Evolutionary conservation across 2,113 vertebrate species (phyloP).

Genomic region (Melospiza georgiana): DNA sequence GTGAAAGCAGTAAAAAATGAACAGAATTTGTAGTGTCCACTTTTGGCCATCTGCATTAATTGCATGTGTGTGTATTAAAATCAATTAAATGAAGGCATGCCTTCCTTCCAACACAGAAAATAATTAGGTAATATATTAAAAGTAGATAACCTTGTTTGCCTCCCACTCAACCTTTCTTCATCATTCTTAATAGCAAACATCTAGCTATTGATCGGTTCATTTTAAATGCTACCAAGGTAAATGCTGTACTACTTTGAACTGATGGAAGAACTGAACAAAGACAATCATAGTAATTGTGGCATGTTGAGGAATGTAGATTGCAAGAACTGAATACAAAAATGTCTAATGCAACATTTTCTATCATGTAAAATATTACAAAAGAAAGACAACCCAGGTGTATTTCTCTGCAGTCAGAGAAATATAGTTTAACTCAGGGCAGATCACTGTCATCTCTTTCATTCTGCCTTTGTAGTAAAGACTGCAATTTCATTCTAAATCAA

Average conservation of each 20-base stretch:
- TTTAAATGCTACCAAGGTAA: conserved; percentile 64
- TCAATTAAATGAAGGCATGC: not conserved
- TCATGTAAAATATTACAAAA: not conserved
- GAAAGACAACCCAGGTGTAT: not conserved
- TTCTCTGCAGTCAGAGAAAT: not conserved
- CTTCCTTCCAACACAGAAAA: not conserved
- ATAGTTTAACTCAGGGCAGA: not conserved
- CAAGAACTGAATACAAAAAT: not conserved
- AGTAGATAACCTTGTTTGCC: conserved; percentile 61
- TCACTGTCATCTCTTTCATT: not conserved
- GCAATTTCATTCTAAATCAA: conserved; percentile 76
- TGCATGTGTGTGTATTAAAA: not conserved
- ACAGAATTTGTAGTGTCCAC: not conserved
- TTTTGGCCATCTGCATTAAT: not conserved
- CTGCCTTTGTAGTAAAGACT: not conserved
- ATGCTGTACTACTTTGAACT: conserved; percentile 70
- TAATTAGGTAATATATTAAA: conserved; percentile 56
- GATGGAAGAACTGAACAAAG: conserved; percentile 71
- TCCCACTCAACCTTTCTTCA: conserved; percentile 59
- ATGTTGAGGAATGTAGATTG: conserved; percentile 2
- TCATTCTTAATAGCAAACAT: conserved; percentile 61
- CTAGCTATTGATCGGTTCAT: conserved; percentile 59
- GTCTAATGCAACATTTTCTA: not conserved
- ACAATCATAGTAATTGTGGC: conserved; percentile 40
- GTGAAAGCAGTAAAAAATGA: not conserved